A percentile compares a stretch with the other conserved stretches of the same genome.
These are phyloP conservation scores for Tetramorium simillimum DNA, from an alignment of 1,140 invertebrate species.

Conservation along the genomic window DNA sequence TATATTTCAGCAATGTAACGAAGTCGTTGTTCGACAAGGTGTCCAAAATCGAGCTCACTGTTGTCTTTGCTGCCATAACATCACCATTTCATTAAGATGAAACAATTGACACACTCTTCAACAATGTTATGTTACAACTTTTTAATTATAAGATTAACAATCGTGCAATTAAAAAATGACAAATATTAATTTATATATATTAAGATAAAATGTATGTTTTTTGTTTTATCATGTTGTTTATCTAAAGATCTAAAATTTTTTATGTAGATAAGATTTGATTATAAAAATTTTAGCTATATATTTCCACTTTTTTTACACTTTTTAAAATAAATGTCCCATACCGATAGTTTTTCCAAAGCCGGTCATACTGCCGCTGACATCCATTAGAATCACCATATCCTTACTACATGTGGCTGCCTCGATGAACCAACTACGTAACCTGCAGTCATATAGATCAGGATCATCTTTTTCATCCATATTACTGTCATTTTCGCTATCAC, in stretches of 20 bases:
- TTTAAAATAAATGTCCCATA: slow-evolving; percentile 69
- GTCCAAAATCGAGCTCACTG: slow-evolving; percentile 94
- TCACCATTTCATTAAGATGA: neutral
- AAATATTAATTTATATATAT: slow-evolving; percentile 17
- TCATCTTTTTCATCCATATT: neutral
- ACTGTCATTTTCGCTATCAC: neutral
- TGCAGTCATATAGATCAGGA: slow-evolving; percentile 92
- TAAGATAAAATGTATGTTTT: neutral
- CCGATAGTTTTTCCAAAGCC: slow-evolving; percentile 92
- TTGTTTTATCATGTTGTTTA: neutral
- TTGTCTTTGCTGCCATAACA: slow-evolving; percentile 87
- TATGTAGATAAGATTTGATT: neutral
- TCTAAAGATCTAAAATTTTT: neutral
- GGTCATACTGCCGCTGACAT: slow-evolving; percentile 99
- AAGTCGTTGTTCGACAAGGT: slow-evolving; percentile 99
- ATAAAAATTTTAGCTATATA: neutral
- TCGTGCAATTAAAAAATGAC: neutral
- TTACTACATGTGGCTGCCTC: slow-evolving; percentile 99
- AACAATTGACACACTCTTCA: neutral
- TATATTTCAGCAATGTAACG: slow-evolving; percentile 95
- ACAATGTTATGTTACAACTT: neutral
- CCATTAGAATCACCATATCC: slow-evolving; percentile 98
- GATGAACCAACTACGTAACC: slow-evolving; percentile 97
- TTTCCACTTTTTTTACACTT: neutral
- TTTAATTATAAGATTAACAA: neutral